A percentile compares a stretch with the other conserved stretches of the same genome.
Conservation (phyloP, 2,888 invertebrate species). For the Cosmopolites sordidus region DNA sequence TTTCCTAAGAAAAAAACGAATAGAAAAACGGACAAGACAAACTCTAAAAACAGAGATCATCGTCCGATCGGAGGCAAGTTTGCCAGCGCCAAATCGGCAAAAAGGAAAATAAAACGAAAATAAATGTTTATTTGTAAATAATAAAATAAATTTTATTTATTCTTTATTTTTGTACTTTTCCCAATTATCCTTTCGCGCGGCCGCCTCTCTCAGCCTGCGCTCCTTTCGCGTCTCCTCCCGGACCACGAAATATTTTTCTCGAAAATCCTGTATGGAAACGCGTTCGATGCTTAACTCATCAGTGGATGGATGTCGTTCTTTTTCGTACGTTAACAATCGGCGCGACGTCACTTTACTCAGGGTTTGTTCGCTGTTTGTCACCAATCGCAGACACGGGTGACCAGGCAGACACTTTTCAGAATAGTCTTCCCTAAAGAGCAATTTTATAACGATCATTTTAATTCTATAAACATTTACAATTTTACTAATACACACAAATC, state of each 20-base stretch:
- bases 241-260: slow-evolving; percentile 68
- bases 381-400: slow-evolving; percentile 72
- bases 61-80: slow-evolving; percentile 40
- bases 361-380: slow-evolving; percentile 85
- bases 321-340: slow-evolving; percentile 81
- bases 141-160: background rate
- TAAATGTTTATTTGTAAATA: slow-evolving; percentile 3
- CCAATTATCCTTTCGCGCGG: slow-evolving; percentile 39
- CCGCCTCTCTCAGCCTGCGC: slow-evolving; percentile 50
- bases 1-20: slow-evolving; percentile 14
- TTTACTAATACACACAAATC: no score
- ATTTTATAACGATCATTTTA: no score
- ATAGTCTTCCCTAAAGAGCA: slow-evolving; percentile 71
- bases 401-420: slow-evolving; percentile 66
- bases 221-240: slow-evolving; percentile 64
- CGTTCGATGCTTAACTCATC: slow-evolving; percentile 42
- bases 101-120: background rate
- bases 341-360: slow-evolving; percentile 77
- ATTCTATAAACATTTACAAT: no score
- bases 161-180: slow-evolving; percentile 31
- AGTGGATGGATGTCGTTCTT: slow-evolving; percentile 56
- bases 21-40: slow-evolving; percentile 35
- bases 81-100: slow-evolving; percentile 11
- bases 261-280: slow-evolving; percentile 48
- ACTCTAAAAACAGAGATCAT: slow-evolving; percentile 38